Evolutionary conservation across 2,113 vertebrate species (phyloP).

Genomic region (Catharus bicknelli): DNA sequence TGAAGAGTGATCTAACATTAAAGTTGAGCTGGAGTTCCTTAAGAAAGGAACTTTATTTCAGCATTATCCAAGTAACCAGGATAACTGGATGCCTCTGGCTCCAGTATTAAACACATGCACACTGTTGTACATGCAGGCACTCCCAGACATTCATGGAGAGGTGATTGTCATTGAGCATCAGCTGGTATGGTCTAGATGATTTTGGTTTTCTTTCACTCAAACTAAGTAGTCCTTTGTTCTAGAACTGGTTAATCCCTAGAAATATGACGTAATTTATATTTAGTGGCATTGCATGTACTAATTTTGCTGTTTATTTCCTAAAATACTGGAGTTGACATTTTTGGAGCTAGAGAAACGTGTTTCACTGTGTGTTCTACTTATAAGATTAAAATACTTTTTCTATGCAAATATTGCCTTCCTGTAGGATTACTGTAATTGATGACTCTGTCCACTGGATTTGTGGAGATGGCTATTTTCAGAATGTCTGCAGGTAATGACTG

Average conservation of each 20-base stretch:
- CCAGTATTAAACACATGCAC: neutral
- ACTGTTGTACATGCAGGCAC: too few species aligned
- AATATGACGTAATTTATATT: neutral
- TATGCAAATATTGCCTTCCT: neutral
- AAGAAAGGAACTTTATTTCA: neutral
- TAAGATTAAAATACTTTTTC: neutral
- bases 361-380: neutral
- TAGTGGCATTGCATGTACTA: neutral
- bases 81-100: neutral
- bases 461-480: conserved; percentile 35
- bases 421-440: neutral
- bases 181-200: neutral
- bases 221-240: neutral
- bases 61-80: fast-evolving
- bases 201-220: neutral
- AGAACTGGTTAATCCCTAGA: neutral
- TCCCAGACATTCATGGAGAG: neutral
- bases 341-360: neutral
- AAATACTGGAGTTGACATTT: neutral
- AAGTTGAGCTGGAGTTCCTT: neutral
- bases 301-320: neutral
- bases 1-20: neutral
- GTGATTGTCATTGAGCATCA: neutral
- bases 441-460: neutral
- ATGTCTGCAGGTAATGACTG: conserved; percentile 34